phyloP scores from a whole-genome alignment of 1,140 invertebrate genomes.

The Portunus trituberculatus region DNA sequence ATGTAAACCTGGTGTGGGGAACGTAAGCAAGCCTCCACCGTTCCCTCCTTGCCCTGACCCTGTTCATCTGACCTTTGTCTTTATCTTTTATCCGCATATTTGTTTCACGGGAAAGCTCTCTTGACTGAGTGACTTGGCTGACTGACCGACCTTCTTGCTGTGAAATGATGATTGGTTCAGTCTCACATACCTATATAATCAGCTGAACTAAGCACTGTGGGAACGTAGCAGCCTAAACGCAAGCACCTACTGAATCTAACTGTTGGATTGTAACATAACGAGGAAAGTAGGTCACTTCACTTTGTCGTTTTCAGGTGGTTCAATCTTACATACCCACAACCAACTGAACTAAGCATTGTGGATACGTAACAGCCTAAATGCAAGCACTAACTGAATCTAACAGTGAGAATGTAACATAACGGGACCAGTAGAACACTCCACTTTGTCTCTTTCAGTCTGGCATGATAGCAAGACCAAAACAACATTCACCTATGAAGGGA shows the following conservation, averaged over 20 bases:
- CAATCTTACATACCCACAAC: background rate
- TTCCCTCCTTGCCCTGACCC: background rate
- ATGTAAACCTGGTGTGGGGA: background rate
- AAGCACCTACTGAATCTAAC: too few relatives aligned
- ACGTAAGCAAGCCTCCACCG: background rate
- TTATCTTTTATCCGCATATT: background rate
- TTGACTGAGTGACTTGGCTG: too few relatives aligned
- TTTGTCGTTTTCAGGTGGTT: too few relatives aligned
- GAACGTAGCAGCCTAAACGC: background rate
- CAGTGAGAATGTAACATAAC: too few relatives aligned
- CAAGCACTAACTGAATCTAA: too few relatives aligned
- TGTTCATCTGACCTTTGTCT: background rate
- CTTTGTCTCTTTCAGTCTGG: too few relatives aligned
- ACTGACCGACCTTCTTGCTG: background rate
- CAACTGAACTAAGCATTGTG: background rate
- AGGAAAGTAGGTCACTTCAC: too few relatives aligned
- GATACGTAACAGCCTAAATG: background rate
- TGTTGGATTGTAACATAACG: too few relatives aligned
- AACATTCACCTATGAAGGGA: background rate
- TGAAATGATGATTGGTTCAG: background rate
- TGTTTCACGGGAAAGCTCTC: background rate
- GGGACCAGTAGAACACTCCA: too few relatives aligned
- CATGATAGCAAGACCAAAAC: background rate
- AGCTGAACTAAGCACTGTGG: background rate
- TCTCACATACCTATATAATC: background rate